Evolutionary conservation across 1,140 invertebrate species (phyloP).

Genomic region (Panagrolaimus sp.): DNA sequence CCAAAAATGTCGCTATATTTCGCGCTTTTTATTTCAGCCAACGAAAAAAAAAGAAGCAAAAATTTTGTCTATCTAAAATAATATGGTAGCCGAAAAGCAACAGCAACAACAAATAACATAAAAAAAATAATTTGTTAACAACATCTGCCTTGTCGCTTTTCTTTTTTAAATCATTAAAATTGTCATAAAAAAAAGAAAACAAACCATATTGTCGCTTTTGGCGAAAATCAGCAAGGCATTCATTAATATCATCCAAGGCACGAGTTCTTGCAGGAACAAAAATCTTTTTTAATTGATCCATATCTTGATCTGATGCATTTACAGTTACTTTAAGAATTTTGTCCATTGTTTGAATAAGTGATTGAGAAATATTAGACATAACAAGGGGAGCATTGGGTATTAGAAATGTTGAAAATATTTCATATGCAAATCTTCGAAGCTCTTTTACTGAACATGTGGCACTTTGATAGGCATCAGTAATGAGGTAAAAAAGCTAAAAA

Average conservation of each 20-base stretch:
- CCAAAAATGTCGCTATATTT: slow-evolving; percentile 5
- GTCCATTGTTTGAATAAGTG: slow-evolving; percentile 43
- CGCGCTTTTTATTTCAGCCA: not conserved
- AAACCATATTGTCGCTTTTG: slow-evolving; percentile 71
- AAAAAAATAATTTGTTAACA: not conserved
- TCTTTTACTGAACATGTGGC: slow-evolving; percentile 73
- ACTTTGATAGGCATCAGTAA: slow-evolving; percentile 73
- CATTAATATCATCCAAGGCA: slow-evolving; percentile 77
- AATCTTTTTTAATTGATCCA: slow-evolving; percentile 73
- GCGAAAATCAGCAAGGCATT: slow-evolving; percentile 80
- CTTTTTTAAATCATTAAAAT: too few species aligned
- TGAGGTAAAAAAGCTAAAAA: slow-evolving; percentile 75
- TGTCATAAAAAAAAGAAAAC: not conserved
- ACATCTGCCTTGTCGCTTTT: too few species aligned
- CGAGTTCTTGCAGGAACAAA: slow-evolving; percentile 78
- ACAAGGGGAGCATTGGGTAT: slow-evolving; percentile 70
- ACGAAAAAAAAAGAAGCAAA: not conserved
- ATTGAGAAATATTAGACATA: slow-evolving; percentile 34
- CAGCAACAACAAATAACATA: slow-evolving; percentile 4
- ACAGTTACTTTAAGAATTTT: slow-evolving; percentile 27
- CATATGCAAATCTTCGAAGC: slow-evolving; percentile 91
- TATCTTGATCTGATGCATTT: slow-evolving; percentile 57
- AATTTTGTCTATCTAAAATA: not conserved
- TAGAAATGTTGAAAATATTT: slow-evolving; percentile 91
- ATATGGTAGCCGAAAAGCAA: not conserved